These are phyloP conservation scores for Amblyopsis hoosieri DNA, from an alignment of 2,797 vertebrate genomes.

Conservation along the genomic window DNA sequence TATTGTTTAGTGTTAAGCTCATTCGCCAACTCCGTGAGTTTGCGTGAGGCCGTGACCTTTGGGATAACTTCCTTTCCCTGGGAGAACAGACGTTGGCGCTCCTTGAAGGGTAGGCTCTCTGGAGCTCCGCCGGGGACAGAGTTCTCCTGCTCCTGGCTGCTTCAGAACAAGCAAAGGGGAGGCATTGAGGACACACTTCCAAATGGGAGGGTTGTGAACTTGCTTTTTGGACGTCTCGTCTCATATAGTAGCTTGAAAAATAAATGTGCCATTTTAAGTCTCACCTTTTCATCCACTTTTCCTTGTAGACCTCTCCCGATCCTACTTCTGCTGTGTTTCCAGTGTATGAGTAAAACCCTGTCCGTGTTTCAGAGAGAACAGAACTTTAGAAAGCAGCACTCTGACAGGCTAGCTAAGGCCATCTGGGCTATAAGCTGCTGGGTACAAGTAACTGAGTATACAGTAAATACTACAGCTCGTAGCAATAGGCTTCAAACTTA, in stretches of 20 bases:
- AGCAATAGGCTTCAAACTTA: background rate
- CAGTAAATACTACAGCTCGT: background rate
- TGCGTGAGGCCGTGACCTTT: constrained; percentile 97
- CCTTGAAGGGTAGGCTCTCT: constrained; percentile 94
- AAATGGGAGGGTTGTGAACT: too few species aligned
- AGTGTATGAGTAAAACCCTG: constrained; percentile 91
- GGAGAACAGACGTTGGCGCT: constrained; percentile 97
- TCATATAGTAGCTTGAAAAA: too few species aligned
- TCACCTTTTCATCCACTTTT: constrained; percentile 91
- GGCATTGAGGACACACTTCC: background rate
- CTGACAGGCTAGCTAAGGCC: background rate
- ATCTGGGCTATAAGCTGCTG: constrained; percentile 50
- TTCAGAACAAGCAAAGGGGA: constrained; percentile 4
- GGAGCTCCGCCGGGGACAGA: constrained; percentile 81
- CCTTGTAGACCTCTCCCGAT: constrained; percentile 85
- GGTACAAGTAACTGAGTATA: constrained; percentile 1
- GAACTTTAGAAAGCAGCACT: constrained; percentile 42
- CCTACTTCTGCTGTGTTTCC: constrained; percentile 88
- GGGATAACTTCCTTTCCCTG: constrained; percentile 97
- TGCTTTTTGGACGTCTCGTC: too few species aligned
- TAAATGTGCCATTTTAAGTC: background rate
- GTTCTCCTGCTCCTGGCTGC: constrained; percentile 87
- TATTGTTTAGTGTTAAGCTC: constrained; percentile 93
- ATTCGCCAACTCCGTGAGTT: constrained; percentile 96
- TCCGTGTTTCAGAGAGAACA: constrained; percentile 34